A percentile compares a stretch with the other conserved stretches of the same genome.
Conservation (phyloP, 2,888 invertebrate species). For the Pseudococcus longispinus region DNA sequence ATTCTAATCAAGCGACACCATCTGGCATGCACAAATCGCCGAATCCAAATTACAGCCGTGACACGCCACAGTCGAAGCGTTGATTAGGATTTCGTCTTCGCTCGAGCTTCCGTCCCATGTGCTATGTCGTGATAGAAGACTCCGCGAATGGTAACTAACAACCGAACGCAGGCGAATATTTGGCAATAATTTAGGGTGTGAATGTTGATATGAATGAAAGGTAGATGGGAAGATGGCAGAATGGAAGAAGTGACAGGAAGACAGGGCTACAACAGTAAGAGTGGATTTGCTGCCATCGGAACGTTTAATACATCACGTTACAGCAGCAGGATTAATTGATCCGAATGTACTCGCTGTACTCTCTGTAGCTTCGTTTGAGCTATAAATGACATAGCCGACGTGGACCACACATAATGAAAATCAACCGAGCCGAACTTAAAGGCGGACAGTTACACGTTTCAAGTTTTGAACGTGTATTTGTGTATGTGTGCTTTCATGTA, state of each 20-base stretch:
- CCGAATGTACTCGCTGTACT: conserved; percentile 7
- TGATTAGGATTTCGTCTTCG: conserved; percentile 45
- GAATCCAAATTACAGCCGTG: neutral
- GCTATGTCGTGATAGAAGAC: neutral
- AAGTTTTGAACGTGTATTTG: neutral
- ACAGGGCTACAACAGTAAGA: neutral
- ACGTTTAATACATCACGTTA: conserved; percentile 44
- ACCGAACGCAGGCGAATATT: conserved; percentile 39
- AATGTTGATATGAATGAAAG: conserved; percentile 54
- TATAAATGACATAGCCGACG: conserved; percentile 52
- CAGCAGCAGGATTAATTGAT: conserved; percentile 50
- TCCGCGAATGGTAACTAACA: too few relatives aligned
- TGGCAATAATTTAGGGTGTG: conserved; percentile 51
- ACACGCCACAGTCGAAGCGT: neutral
- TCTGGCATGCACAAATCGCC: neutral
- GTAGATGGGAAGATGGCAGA: conserved; percentile 52
- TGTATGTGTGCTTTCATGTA: neutral
- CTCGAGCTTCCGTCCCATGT: conserved; percentile 5
- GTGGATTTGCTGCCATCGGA: neutral
- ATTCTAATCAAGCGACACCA: conserved; percentile 7
- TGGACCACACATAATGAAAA: conserved; percentile 56
- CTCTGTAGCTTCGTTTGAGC: conserved; percentile 28
- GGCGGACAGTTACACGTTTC: conserved; percentile 52
- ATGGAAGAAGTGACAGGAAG: conserved; percentile 49
- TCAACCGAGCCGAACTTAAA: conserved; percentile 55